Conservation (phyloP, 2,113 vertebrate species). For the Meriones unguiculatus region DNA sequence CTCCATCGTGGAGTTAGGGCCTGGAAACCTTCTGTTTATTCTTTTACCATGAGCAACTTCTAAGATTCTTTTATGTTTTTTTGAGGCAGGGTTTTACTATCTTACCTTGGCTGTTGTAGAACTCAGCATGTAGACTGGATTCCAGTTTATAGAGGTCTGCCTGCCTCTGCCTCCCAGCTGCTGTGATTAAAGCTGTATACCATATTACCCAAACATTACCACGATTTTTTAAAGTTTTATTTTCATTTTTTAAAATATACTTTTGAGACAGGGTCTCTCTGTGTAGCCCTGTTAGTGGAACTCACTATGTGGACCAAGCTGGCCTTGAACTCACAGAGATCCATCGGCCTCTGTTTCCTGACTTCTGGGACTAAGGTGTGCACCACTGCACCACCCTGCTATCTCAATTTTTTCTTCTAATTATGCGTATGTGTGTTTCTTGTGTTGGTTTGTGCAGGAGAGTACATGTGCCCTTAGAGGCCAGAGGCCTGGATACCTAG, state of each 20-base stretch:
- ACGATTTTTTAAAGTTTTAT: background rate
- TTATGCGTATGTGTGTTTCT: background rate
- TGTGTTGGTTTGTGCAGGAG: background rate
- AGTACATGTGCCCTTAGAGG: background rate
- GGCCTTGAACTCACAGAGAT: background rate
- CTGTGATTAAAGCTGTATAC: background rate
- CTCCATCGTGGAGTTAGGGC: no score
- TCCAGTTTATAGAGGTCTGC: background rate
- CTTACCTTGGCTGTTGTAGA: background rate
- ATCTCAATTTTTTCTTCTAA: background rate
- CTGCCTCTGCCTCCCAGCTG: background rate
- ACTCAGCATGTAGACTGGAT: background rate
- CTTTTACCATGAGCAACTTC: conserved; percentile 63
- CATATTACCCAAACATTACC: background rate
- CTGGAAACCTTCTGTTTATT: conserved; percentile 48
- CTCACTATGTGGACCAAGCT: background rate
- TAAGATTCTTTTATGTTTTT: background rate
- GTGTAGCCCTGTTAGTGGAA: background rate
- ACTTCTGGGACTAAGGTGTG: background rate
- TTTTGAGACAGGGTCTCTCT: background rate
- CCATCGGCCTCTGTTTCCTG: background rate
- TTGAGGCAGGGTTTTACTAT: background rate
- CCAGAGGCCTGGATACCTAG: background rate
- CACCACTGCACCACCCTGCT: background rate
- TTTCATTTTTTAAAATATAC: background rate